Evolutionary conservation across 1,140 invertebrate genomes (phyloP).

Genomic region (Kradibia gibbosae): DNA sequence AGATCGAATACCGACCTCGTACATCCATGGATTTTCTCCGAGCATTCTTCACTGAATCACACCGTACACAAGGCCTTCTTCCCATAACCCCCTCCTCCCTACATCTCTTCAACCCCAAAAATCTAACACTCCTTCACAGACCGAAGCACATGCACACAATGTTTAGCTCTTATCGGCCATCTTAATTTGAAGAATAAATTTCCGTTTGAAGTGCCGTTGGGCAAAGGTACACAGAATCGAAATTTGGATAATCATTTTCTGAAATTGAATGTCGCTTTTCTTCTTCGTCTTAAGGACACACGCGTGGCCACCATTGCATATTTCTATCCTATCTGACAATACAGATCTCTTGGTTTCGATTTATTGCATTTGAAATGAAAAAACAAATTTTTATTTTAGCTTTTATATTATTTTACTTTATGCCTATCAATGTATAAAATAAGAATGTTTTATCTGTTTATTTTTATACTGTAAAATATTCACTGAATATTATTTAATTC

Average conservation of each 20-base stretch:
- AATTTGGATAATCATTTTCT: conserved; percentile 47
- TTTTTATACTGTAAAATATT: too few species aligned
- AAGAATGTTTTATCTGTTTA: too few species aligned
- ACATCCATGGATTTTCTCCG: conserved; percentile 8
- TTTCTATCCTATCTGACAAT: conserved; percentile 8
- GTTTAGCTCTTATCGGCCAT: conserved; percentile 35
- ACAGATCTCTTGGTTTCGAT: conserved; percentile 9
- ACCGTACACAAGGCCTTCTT: too few species aligned
- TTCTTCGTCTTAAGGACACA: neutral
- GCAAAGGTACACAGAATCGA: conserved; percentile 2
- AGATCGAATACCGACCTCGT: neutral
- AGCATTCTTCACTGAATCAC: too few species aligned
- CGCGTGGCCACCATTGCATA: neutral
- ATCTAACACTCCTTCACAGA: neutral
- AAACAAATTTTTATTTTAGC: conserved; percentile 14
- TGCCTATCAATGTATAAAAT: too few species aligned
- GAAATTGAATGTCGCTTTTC: conserved; percentile 46
- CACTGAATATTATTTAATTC: too few species aligned
- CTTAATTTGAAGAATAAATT: conserved; percentile 44
- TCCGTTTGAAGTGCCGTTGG: neutral
- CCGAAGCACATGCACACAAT: neutral
- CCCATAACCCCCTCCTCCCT: too few species aligned
- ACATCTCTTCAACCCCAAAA: too few species aligned
- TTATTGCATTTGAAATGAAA: neutral
- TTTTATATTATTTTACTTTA: neutral